phyloP scores from a whole-genome alignment of 2,888 invertebrate genomes.

The Drosophila sordidapex region DNA sequence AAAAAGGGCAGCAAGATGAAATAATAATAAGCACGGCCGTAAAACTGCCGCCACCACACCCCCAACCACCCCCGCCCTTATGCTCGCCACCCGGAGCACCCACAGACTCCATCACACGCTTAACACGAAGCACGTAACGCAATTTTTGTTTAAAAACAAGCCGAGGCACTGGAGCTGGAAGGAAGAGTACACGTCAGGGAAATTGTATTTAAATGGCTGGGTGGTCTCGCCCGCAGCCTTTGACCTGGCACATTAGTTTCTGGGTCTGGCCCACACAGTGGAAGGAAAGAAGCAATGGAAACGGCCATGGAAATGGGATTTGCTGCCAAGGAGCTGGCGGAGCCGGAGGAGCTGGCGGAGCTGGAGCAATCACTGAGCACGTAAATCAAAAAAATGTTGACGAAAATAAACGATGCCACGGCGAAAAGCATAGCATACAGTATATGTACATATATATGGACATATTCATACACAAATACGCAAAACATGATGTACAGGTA shows the following conservation, averaged over 20 bases:
- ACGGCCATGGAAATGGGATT: slow-evolving; percentile 21
- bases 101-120: slow-evolving; percentile 11
- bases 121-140: slow-evolving; percentile 54
- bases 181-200: slow-evolving; percentile 27
- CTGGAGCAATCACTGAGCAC: slow-evolving; percentile 64
- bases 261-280: slow-evolving; percentile 4
- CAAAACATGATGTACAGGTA: neutral
- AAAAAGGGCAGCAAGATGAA: slow-evolving; percentile 44
- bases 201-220: slow-evolving; percentile 63
- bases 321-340: neutral
- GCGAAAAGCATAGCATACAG: slow-evolving; percentile 12
- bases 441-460: neutral
- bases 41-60: slow-evolving; percentile 5
- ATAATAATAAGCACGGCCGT: slow-evolving; percentile 54
- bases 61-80: neutral
- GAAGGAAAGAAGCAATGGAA: slow-evolving; percentile 6
- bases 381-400: slow-evolving; percentile 67
- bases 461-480: neutral
- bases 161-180: neutral
- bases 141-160: slow-evolving; percentile 45
- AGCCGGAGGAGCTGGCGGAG: neutral
- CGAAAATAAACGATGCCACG: slow-evolving; percentile 63
- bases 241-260: slow-evolving; percentile 60
- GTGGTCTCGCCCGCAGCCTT: slow-evolving; percentile 38
- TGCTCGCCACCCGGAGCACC: neutral